Evolutionary conservation across 2,113 vertebrate species (phyloP), one percentile per base, ranked within the genome.

Genomic region (Ceyx melanurus): DNA sequence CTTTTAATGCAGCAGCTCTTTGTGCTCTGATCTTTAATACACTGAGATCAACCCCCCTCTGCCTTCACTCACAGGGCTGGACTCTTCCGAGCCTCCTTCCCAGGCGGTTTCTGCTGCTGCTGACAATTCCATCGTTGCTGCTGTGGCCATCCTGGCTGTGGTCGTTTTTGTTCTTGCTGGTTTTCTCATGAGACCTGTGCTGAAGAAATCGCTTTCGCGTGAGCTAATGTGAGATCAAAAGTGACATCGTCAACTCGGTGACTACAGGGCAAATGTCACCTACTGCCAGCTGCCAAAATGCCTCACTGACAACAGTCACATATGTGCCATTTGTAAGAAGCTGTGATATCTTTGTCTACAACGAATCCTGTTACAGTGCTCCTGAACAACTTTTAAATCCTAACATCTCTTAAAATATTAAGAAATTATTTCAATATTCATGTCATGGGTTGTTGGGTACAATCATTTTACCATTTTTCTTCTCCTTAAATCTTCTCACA

Each of bases 231-330:
- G 73, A 89, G 46, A 37, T 18, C 35, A 33, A 42, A 90, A 45
- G 57, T 75, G 62, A 54, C 62, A 75, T n/a, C 74, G 6, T 28
- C 82, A 56, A 12, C 40, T 15, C 11, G 13, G 6, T 19, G 57
- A 16, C 23, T 19, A 5, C 43, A 42, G 57, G 31, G 54, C 8
- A 77, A 87, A 78, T 2, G 1, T 46, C 64, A 35, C 23, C 2
- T 5, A 2, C 8, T 22, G 6, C 2, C 4, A 65, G 54, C 31
- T 3, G 8, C 56, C 50, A 78, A 75, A 85, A 37, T 13, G 7
- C 46, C n/a, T 50, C 87, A 12, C 1, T 29, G 82, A 5, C 0
- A 37, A 4, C 0, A 46, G 53, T 13, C 65, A 25, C 7, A 4
- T 13, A 13, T 1, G 11, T 67, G 53, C 4, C 43, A 21, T 46